Percentiles rank a stretch among this genome's conserved stretches.
These are phyloP conservation scores for Cantharis rustica DNA, from an alignment of 2,888 invertebrate genomes.

Conservation along the genomic window DNA sequence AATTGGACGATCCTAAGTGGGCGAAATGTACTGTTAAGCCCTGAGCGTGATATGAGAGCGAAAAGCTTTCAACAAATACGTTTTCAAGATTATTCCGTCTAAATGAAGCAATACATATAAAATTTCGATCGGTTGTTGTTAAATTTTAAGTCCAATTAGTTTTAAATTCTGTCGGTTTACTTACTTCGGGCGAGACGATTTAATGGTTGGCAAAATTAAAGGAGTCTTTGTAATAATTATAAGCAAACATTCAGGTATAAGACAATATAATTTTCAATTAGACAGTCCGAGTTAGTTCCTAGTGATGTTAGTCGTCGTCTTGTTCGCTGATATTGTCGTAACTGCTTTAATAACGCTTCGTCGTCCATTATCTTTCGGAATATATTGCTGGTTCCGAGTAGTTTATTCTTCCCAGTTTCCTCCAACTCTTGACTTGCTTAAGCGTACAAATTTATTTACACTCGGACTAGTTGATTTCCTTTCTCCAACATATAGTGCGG, in stretches of 20 bases:
- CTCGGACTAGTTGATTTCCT: background rate
- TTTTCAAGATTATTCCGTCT: slow-evolving; percentile 14
- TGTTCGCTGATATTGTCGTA: slow-evolving; percentile 26
- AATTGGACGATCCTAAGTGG: slow-evolving; percentile 23
- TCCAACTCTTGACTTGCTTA: slow-evolving; percentile 24
- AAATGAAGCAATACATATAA: slow-evolving; percentile 11
- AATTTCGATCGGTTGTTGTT: slow-evolving; percentile 14
- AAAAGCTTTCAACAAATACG: slow-evolving; percentile 23
- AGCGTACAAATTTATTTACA: slow-evolving; percentile 15
- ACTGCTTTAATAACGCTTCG: slow-evolving; percentile 31
- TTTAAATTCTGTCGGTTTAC: background rate
- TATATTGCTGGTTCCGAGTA: slow-evolving; percentile 28
- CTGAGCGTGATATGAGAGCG: slow-evolving; percentile 20
- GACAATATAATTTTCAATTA: background rate
- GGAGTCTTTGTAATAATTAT: background rate
- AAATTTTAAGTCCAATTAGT: slow-evolving; percentile 4
- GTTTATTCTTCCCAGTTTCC: slow-evolving; percentile 24
- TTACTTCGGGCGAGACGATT: background rate
- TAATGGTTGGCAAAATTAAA: background rate
- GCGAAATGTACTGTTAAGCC: slow-evolving; percentile 21
- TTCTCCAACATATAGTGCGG: background rate
- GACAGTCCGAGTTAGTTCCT: background rate
- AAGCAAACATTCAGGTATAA: background rate
- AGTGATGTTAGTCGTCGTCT: slow-evolving; percentile 4
- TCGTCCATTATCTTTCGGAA: slow-evolving; percentile 26